These are phyloP conservation scores for Parauchenoglanis punctatus DNA, from an alignment of 2,797 vertebrate genomes.

Conservation along the genomic window DNA sequence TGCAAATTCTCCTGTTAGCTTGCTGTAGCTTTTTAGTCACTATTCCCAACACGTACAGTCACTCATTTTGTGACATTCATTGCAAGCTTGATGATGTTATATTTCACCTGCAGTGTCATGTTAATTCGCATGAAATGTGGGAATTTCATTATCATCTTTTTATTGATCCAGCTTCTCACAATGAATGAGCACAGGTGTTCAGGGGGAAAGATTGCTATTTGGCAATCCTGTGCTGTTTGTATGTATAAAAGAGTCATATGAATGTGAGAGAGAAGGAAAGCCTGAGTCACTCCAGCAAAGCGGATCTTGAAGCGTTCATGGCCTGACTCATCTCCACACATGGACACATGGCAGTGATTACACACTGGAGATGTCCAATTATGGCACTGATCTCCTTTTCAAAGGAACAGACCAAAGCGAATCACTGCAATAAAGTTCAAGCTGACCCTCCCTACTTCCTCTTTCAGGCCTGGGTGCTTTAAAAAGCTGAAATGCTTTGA, in stretches of 20 bases:
- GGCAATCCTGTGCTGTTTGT: background rate
- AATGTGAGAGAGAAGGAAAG: constrained; percentile 4
- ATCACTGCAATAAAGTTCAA: constrained; percentile 38
- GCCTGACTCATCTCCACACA: constrained; percentile 36
- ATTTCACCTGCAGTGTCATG: background rate
- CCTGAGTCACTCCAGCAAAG: constrained; percentile 16
- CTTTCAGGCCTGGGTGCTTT: background rate
- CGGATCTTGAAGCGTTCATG: constrained; percentile 25
- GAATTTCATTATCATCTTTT: background rate
- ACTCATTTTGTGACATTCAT: background rate
- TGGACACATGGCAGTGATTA: constrained; percentile 9
- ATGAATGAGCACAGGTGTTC: background rate
- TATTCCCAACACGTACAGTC: background rate
- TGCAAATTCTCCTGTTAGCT: background rate
- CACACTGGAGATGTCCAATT: constrained; percentile 15
- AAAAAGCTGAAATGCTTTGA: constrained; percentile 1
- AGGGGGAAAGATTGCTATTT: background rate
- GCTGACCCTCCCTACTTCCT: constrained; percentile 6
- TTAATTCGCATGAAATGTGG: constrained; percentile 5
- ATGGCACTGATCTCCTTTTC: constrained; percentile 17
- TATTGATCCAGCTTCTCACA: background rate
- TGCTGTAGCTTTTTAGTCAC: background rate
- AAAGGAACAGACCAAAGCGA: background rate
- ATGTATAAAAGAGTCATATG: background rate
- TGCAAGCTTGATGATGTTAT: background rate